Base-by-base conservation (phyloP, 2,888 invertebrate genomes). In the Liposcelis brunnea region DNA sequence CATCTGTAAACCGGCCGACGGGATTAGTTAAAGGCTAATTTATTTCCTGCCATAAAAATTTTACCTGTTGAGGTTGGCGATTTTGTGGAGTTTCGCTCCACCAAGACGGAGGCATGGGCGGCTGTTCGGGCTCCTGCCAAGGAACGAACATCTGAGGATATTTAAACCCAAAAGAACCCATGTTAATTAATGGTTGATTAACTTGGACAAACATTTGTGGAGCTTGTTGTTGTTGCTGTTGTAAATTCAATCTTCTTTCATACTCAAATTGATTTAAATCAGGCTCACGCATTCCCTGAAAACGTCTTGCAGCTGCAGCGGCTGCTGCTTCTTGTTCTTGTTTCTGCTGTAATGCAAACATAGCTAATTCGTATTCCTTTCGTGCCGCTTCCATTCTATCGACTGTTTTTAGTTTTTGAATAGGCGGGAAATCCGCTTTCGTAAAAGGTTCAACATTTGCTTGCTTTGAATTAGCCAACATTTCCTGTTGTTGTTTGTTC, bases 111-210 rank as follows among this genome's bases (percentile, higher is more conserved):
- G 36, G 16, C 44, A 35, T 35, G 4, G 44, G 33, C 4, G 35
- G 21, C 32, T 46, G 42, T 15, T 15, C 7, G 42, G 42, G 42
- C 14, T 26, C 42, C 26, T 47, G 48, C 45, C 47, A 48, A 2
- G 45, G 45, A 14, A 19, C 12, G 12, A 38, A 37, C 12, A 48
- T 40, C 15, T 44, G 43, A 26, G 48, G 48, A 49, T 67, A 67
- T 52, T 69, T 69, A 16, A 69, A 49, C 0, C 68, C 67, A 0
- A 66, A 69, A 0, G 67, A 63, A n/a, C 68, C 55, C 0, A 69
- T 67, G 53, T 69, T 69, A 2, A 69, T 69, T 52, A 69, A 69
- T 47, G 68, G 69, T 0, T 69, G 69, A 49, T 68, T 69, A 21
- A 69, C 69, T 0, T 69, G 69, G 0, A 69, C 67, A 8, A 69